These are phyloP conservation scores for Apodemia duryi DNA, from an alignment of 2,888 invertebrate species.

Conservation along the genomic window DNA sequence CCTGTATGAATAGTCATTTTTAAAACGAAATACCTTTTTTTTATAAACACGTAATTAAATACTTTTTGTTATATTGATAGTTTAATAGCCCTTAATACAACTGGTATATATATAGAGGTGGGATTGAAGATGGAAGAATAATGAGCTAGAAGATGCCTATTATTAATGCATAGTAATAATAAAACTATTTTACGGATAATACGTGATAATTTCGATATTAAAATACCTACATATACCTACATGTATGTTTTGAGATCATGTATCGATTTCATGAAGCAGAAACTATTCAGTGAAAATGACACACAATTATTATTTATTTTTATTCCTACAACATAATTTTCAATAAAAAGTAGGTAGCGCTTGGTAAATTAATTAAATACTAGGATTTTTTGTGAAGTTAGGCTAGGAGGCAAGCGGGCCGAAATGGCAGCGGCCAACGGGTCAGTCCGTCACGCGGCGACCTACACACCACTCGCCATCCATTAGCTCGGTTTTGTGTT, in stretches of 20 bases:
- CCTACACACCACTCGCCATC: constrained; percentile 64
- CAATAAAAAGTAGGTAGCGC: not conserved
- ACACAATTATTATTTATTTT: not conserved
- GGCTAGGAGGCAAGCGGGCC: constrained; percentile 49
- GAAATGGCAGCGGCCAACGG: constrained; percentile 60
- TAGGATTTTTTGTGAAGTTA: constrained; percentile 27
- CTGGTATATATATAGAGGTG: not conserved
- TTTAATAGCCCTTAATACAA: not conserved
- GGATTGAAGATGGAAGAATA: not conserved
- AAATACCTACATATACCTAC: not conserved
- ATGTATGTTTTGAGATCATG: not conserved
- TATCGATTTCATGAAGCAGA: not conserved
- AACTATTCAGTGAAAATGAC: not conserved
- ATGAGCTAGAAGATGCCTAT: not conserved
- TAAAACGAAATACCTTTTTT: not conserved
- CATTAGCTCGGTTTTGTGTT: constrained; percentile 74
- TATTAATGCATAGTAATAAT: not conserved
- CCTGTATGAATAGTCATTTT: too few species aligned
- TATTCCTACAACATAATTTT: not conserved
- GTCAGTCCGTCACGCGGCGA: constrained; percentile 70
- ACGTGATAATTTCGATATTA: not conserved
- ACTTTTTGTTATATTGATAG: too few species aligned
- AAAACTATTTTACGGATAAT: not conserved
- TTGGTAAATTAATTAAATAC: not conserved
- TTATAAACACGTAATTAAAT: not conserved